phyloP scores from a whole-genome alignment of 2,797 vertebrate species.

The Pterois miles region DNA sequence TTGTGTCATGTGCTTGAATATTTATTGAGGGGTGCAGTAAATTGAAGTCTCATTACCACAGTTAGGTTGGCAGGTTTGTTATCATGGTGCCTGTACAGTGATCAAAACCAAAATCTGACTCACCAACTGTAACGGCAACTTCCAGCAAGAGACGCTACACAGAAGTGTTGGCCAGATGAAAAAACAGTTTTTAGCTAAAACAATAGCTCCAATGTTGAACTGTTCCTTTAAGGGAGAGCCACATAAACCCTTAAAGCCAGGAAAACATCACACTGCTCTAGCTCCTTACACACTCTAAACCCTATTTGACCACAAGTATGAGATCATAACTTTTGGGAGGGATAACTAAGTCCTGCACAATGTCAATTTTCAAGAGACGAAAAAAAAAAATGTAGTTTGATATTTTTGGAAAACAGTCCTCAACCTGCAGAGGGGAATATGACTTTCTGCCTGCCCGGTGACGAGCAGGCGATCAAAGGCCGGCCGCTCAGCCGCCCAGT shows the following conservation, averaged over 20 bases:
- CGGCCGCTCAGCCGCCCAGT: slow-evolving; percentile 43
- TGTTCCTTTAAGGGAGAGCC: slow-evolving; percentile 20
- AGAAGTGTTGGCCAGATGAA: neutral
- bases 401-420: slow-evolving; percentile 31
- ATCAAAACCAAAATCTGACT: slow-evolving; percentile 15
- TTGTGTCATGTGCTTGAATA: neutral
- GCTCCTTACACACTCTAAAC: slow-evolving; percentile 2
- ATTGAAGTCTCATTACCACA: neutral
- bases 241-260: slow-evolving; percentile 27
- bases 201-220: slow-evolving; percentile 3
- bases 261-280: slow-evolving; percentile 25
- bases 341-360: slow-evolving; percentile 14
- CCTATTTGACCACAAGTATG: slow-evolving; percentile 27
- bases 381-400: neutral
- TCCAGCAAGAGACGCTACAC: neutral
- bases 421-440: slow-evolving; percentile 14
- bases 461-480: slow-evolving; percentile 48
- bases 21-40: neutral
- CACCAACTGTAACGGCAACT: neutral
- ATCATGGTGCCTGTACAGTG: neutral
- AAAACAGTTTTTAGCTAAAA: neutral
- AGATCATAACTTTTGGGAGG: slow-evolving; percentile 37
- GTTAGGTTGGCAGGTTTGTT: neutral
- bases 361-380: slow-evolving; percentile 24
- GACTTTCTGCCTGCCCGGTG: slow-evolving; percentile 20